These are phyloP conservation scores for Yasuhikotakia modesta DNA, from an alignment of 2,797 vertebrate species.

Conservation along the genomic window DNA sequence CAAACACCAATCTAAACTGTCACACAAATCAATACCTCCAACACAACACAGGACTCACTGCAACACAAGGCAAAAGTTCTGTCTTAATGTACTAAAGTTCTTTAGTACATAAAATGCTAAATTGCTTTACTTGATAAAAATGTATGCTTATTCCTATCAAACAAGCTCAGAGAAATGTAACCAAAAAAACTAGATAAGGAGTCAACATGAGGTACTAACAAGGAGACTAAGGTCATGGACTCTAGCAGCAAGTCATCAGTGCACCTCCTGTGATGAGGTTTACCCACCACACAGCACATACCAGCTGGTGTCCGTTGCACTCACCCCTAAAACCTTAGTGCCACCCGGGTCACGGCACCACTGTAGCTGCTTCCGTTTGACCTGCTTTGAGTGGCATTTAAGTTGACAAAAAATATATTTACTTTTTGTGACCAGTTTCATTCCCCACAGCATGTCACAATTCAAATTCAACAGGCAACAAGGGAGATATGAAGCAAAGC, in stretches of 20 bases:
- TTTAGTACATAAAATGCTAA: not conserved
- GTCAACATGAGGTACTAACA: not conserved
- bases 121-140: not conserved
- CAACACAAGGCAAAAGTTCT: not conserved
- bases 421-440: not conserved
- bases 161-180: not conserved
- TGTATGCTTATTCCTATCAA: not conserved
- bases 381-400: not conserved
- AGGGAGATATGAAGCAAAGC: not conserved
- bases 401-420: not conserved
- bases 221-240: too few relatives aligned
- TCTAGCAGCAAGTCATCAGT: not conserved
- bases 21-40: conserved; percentile 10
- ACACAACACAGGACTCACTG: not conserved
- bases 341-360: not conserved
- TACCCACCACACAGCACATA: not conserved
- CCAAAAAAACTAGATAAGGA: not conserved
- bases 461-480: conserved; percentile 18
- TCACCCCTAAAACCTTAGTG: not conserved
- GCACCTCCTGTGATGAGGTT: not conserved
- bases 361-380: not conserved
- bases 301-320: too few relatives aligned
- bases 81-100: too few relatives aligned
- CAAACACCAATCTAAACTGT: conserved; percentile 16
- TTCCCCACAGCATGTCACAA: conserved; percentile 19